phyloP scores from a whole-genome alignment of 2,888 invertebrate species.

The Drosophila pseudotalamancana region DNA sequence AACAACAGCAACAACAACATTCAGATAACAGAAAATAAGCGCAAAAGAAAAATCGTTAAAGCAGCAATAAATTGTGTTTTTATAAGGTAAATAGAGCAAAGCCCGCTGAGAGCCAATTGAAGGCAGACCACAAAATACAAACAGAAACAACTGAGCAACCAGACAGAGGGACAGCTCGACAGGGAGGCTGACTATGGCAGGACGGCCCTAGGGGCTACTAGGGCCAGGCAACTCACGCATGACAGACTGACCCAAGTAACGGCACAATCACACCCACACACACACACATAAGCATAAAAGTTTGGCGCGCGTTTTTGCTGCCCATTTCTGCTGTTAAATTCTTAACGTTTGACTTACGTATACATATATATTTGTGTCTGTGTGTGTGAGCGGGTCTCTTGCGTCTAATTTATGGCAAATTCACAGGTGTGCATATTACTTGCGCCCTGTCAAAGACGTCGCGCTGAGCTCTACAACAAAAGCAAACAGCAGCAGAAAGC shows the following conservation, averaged over 20 bases:
- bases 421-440: slow-evolving; percentile 79
- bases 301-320: slow-evolving; percentile 66
- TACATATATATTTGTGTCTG: slow-evolving; percentile 17
- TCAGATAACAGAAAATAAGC: slow-evolving; percentile 40
- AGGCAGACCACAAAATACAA: slow-evolving; percentile 63
- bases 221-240: slow-evolving; percentile 46
- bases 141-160: slow-evolving; percentile 30
- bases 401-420: slow-evolving; percentile 79
- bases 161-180: slow-evolving; percentile 19
- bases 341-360: slow-evolving; percentile 46
- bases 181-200: neutral
- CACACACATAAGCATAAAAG: slow-evolving; percentile 27
- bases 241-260: slow-evolving; percentile 52
- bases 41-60: slow-evolving; percentile 64
- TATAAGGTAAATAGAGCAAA: slow-evolving; percentile 80
- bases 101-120: slow-evolving; percentile 74
- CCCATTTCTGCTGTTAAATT: slow-evolving; percentile 41
- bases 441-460: slow-evolving; percentile 72
- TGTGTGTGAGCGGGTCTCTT: slow-evolving; percentile 16
- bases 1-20: slow-evolving; percentile 27
- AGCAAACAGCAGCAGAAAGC: slow-evolving; percentile 45
- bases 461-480: slow-evolving; percentile 48
- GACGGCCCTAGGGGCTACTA: slow-evolving; percentile 13
- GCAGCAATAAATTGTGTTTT: slow-evolving; percentile 77
- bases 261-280: slow-evolving; percentile 11